Evolutionary conservation across 2,113 vertebrate species (phyloP).

Genomic region (Cochlearius cochlearius): DNA sequence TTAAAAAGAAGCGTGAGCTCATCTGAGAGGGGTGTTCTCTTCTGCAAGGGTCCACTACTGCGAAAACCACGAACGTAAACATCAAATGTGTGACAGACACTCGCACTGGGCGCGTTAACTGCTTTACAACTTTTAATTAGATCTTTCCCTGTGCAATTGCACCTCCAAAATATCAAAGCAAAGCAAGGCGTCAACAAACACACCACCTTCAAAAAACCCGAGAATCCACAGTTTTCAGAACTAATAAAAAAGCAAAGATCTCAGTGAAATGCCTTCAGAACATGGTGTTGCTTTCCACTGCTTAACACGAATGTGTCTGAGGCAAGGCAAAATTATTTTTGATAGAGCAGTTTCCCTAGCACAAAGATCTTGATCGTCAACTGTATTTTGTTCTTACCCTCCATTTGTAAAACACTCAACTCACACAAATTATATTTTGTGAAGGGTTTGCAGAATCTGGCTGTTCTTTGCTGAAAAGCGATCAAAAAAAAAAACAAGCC

Average conservation of each 20-base stretch:
- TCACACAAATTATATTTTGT: neutral
- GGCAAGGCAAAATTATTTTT: neutral
- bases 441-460: neutral
- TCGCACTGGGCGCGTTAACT: neutral
- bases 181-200: neutral
- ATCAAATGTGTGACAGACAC: fast-evolving
- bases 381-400: neutral
- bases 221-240: neutral
- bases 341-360: neutral
- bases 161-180: neutral
- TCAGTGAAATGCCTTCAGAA: neutral
- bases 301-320: neutral
- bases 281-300: neutral
- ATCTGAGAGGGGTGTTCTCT: neutral
- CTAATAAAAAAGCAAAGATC: neutral
- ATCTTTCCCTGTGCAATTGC: neutral
- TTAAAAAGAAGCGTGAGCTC: constrained; percentile 52
- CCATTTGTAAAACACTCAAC: neutral
- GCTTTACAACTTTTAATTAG: neutral
- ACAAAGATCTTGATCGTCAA: neutral
- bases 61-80: neutral
- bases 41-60: neutral
- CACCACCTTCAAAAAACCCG: neutral
- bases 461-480: neutral
- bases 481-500: too few species aligned